Conservation (phyloP, 2,797 vertebrate species). For the Oryzias dopingdopingensis region DNA sequence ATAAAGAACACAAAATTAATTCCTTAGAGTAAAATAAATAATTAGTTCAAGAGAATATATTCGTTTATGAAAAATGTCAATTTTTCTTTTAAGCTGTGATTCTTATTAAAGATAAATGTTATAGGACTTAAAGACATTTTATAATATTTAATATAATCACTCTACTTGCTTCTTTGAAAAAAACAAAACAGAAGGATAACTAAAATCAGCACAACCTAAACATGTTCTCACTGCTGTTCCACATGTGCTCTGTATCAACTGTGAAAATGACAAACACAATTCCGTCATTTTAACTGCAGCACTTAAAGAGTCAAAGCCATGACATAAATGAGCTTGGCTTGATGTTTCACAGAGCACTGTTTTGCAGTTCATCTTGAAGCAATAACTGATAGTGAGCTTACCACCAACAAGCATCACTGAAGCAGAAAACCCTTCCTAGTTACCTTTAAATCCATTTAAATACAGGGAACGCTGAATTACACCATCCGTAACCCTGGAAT, state of each 20-base stretch:
- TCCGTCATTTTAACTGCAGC: slow-evolving; percentile 23
- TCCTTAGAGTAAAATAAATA: too few relatives aligned
- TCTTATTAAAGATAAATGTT: too few relatives aligned
- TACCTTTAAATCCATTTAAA: slow-evolving; percentile 17
- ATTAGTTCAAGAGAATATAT: too few relatives aligned
- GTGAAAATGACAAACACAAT: slow-evolving; percentile 3
- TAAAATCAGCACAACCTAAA: too few relatives aligned
- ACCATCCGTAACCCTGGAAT: background rate
- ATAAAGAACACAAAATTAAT: too few relatives aligned
- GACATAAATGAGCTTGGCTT: slow-evolving; percentile 30
- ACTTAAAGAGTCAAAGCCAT: slow-evolving; percentile 6
- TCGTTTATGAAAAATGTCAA: too few relatives aligned
- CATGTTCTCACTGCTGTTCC: background rate
- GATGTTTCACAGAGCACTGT: slow-evolving; percentile 35
- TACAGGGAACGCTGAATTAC: background rate
- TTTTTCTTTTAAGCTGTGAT: too few relatives aligned
- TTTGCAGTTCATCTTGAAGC: slow-evolving; percentile 50
- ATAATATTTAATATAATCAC: too few relatives aligned
- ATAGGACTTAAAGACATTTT: too few relatives aligned
- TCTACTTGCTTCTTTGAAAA: too few relatives aligned
- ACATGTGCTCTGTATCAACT: background rate
- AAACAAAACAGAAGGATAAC: too few relatives aligned
- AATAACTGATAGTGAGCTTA: slow-evolving; percentile 52
- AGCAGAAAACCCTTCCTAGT: slow-evolving; percentile 27
- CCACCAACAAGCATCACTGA: slow-evolving; percentile 28